phyloP scores from a whole-genome alignment of 2,113 vertebrate species.

The Ondatra zibethicus region DNA sequence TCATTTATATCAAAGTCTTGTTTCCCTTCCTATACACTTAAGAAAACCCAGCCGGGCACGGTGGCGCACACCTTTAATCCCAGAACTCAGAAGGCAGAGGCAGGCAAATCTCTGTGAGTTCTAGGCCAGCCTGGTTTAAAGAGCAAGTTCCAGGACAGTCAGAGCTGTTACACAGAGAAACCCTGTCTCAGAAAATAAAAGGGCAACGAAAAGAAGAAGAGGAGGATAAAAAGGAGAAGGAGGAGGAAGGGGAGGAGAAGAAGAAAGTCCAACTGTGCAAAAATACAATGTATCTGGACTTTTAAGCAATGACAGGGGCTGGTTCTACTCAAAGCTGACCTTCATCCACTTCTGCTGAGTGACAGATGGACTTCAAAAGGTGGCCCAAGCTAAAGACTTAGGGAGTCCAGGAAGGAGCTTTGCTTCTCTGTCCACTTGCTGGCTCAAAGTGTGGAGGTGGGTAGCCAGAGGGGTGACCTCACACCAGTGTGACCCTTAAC shows the following conservation, averaged over 20 bases:
- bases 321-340: not conserved
- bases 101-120: not conserved
- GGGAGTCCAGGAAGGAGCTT: not conserved
- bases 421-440: not conserved
- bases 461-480: not conserved
- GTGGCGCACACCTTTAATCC: not conserved
- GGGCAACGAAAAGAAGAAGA: no score
- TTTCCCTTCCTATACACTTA: not conserved
- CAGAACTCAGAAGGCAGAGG: not conserved
- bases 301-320: not conserved
- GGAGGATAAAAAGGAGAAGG: no score
- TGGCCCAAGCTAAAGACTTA: not conserved
- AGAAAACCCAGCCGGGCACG: not conserved
- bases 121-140: no score
- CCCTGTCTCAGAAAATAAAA: not conserved
- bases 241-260: not conserved
- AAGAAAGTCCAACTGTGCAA: not conserved
- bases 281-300: not conserved
- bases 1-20: conserved; percentile 3
- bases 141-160: not conserved
- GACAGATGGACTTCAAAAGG: not conserved
- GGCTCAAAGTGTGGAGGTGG: not conserved
- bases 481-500: not conserved
- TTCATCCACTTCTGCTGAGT: not conserved
- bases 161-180: not conserved